Evolutionary conservation across 2,113 vertebrate species (phyloP), one percentile per base, ranked within the genome.

Genomic region (Elephas maximus): DNA sequence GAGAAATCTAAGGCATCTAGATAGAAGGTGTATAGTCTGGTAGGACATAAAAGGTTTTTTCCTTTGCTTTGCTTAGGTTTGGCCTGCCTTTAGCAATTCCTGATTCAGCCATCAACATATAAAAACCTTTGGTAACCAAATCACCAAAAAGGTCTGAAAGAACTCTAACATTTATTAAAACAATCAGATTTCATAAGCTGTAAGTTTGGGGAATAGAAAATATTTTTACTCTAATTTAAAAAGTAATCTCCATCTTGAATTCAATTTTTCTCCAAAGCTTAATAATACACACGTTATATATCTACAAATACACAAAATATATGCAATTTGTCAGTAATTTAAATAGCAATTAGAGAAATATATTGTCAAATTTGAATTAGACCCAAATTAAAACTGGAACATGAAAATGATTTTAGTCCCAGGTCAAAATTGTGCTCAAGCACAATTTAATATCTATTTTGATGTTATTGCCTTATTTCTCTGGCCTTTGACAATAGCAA

Each of bases 361-460:
- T 80, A 37, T 67, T 62, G 45, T 26, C 48, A 87, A 76, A 69
- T 90, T 88, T 71, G 15, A 86, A 93, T 80, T 62, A 84, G 10
- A 45, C 28, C 26, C 51, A 77, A 92, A 65, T 83, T 71, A 94
- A 91, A 86, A 81, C 17, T 91, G 26, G 3, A 91, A 92, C 15
- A 74, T 88, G 92, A 85, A 95, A n/a, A 92, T 93, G 53, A 95
- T 92, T 90, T 92, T 44, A 90, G 41, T 83, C 8, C 33, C 15
- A 41, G 45, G 8, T 65, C 33, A 33, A 88, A 93, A 96, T 80
- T 20, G 79, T 18, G 12, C 30, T 87, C 73, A 91, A 67, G 41
- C 81, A 76, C 24, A 87, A 94, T 73, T 92, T 94, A 86, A 51
- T 65, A 62, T 28, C 8, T 69, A 30, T 51, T 77, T 96, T 96